phyloP scores from a whole-genome alignment of 2,797 vertebrate species.

The Tragelaphus oryx region DNA sequence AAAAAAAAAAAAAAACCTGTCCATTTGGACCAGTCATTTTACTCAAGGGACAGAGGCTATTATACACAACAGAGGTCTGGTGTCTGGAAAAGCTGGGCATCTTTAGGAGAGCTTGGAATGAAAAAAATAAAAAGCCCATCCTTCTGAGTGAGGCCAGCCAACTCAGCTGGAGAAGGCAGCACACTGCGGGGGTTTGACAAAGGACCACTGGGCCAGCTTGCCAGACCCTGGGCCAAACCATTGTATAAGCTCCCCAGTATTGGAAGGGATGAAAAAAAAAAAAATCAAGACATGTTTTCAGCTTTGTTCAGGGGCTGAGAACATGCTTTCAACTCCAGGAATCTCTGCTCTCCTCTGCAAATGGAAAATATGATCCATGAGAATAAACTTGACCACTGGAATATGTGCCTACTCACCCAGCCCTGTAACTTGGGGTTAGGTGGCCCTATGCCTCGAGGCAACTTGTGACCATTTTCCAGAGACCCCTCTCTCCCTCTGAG shows the following conservation, averaged over 20 bases:
- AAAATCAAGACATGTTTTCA: slow-evolving; percentile 68
- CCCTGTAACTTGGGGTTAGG: neutral
- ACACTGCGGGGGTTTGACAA: slow-evolving; percentile 30
- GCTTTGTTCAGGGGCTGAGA: slow-evolving; percentile 74
- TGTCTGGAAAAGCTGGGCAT: slow-evolving; percentile 34
- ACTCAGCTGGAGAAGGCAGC: slow-evolving; percentile 72
- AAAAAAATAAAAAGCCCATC: slow-evolving; percentile 44
- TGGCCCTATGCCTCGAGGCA: neutral
- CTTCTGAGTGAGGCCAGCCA: slow-evolving; percentile 61
- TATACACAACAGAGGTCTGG: neutral
- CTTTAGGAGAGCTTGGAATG: slow-evolving; percentile 36
- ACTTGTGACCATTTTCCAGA: neutral
- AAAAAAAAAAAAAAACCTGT: neutral
- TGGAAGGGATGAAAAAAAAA: slow-evolving; percentile 52
- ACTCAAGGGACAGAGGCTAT: neutral
- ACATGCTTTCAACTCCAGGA: slow-evolving; percentile 70
- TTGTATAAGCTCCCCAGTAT: slow-evolving; percentile 73
- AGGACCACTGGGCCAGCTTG: slow-evolving; percentile 70
- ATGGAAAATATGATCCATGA: slow-evolving; percentile 65
- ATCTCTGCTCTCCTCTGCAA: slow-evolving; percentile 63
- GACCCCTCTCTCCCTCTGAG: neutral
- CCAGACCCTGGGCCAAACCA: slow-evolving; percentile 61
- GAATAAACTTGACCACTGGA: neutral
- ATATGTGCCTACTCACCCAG: neutral
- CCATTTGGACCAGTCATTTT: slow-evolving; percentile 21